Evolutionary conservation across 2,888 invertebrate species (phyloP), one percentile per base, ranked within the genome.

Genomic region (Linyphia triangularis): DNA sequence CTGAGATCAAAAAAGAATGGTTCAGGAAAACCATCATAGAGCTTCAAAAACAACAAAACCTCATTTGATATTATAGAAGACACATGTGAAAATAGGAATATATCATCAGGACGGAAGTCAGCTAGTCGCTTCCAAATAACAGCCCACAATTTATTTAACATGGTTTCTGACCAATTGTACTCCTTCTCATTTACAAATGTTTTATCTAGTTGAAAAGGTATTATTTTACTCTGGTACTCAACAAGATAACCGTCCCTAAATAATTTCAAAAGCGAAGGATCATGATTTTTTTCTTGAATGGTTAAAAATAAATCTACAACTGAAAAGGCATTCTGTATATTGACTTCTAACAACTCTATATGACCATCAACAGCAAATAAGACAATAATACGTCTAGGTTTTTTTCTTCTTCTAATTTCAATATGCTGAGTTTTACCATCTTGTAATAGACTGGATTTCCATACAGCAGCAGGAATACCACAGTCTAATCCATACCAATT

Each of bases 41-140:
- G 93, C 92, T 95, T 95, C 51, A 96, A 93, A 93, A 95, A 95
- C 91, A 94, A 93, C 28, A 96, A 91, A n/a, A 95, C 94, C 85
- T 94, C 93, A 30, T 93, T 93, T 88, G 95, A 95, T 19, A 95
- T 94, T 86, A 96, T 94, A 43, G 86, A 88, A 13, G 88, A 88
- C 6, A 72, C 83, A 59, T 77, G 83, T 16, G 77, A 72, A 78
- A 89, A 90, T 19, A 90, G 37, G 40, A 90, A 83, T 30, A 90
- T 75, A 85, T 90, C 90, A 83, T 88, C 90, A 16, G 90, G 90
- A 75, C 90, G 89, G 84, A 90, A 90, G 72, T 90, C 89, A 28
- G 90, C 37, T 13, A 90, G 51, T 43, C 37, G 67, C 10, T 88
- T 77, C 85, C 85, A 86, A 43, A 61, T 85, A 22, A 81, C 16